A percentile compares a stretch with the other conserved stretches of the same genome.
phyloP scores from a whole-genome alignment of 2,888 invertebrate genomes.

The Agrochola litura region DNA sequence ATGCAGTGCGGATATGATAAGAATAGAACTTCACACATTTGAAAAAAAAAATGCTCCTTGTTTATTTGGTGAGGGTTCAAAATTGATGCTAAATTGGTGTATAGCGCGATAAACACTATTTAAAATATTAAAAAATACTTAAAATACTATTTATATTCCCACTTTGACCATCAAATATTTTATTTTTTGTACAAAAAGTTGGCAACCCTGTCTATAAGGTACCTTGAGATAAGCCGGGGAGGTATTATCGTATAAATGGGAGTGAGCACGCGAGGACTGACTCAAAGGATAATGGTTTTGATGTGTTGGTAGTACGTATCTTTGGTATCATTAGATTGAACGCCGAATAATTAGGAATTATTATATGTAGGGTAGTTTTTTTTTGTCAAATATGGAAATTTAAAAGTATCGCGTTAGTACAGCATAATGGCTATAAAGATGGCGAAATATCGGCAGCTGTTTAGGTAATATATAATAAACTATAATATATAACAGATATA shows the following conservation, averaged over 20 bases:
- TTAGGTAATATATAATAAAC: too few relatives aligned
- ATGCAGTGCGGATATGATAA: neutral
- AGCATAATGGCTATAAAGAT: neutral
- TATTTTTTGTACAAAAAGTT: neutral
- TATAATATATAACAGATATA: neutral
- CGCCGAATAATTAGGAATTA: conserved; percentile 41
- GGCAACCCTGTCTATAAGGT: conserved; percentile 53
- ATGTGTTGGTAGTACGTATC: conserved; percentile 62
- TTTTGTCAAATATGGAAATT: neutral
- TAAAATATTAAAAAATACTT: neutral
- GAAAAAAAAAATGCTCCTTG: neutral
- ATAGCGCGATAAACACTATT: neutral
- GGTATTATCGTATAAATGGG: conserved; percentile 79
- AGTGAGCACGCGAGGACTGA: conserved; percentile 73
- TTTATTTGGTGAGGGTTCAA: too few relatives aligned
- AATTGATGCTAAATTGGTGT: neutral
- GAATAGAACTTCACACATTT: neutral
- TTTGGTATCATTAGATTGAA: conserved; percentile 57
- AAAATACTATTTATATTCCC: neutral
- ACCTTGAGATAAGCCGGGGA: conserved; percentile 60
- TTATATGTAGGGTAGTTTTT: conserved; percentile 3
- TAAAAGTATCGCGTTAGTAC: neutral
- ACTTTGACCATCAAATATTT: neutral
- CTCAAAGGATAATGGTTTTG: conserved; percentile 75
- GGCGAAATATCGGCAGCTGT: neutral